Conservation (phyloP, 2,113 vertebrate genomes). For the Prionailurus viverrinus region DNA sequence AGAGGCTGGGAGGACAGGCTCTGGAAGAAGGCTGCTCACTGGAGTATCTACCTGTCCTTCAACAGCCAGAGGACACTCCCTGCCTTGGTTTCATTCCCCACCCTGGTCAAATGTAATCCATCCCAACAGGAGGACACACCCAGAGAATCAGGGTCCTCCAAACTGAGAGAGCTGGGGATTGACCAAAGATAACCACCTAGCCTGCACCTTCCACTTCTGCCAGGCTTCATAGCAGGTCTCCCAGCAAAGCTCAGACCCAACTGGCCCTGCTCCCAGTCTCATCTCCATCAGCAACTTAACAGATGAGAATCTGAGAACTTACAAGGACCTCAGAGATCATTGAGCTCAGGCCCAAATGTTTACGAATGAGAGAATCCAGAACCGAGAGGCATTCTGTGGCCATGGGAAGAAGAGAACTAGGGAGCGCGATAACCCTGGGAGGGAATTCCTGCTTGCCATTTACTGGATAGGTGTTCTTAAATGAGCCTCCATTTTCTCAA, state of each 20-base stretch:
- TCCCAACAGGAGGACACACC: background rate
- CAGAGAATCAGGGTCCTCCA: background rate
- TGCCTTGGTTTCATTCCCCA: background rate
- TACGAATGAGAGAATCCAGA: background rate
- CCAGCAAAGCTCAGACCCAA: background rate
- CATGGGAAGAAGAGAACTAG: background rate
- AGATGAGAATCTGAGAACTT: slow-evolving; percentile 42
- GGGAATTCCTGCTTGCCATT: background rate
- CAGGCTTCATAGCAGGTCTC: slow-evolving; percentile 37
- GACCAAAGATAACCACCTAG: background rate
- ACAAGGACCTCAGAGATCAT: background rate
- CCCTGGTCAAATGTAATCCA: background rate
- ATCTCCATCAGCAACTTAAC: slow-evolving; percentile 19
- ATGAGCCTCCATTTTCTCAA: background rate
- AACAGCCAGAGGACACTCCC: background rate
- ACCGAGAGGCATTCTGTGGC: background rate
- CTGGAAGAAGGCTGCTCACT: background rate
- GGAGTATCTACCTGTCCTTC: background rate
- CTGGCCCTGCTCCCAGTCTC: slow-evolving; percentile 52
- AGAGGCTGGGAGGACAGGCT: background rate
- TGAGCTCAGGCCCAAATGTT: background rate
- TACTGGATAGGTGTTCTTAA: background rate
- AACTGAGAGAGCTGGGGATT: background rate
- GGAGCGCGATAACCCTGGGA: background rate
- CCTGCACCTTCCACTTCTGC: background rate